These are phyloP conservation scores for Perizoma affinitatum DNA, from an alignment of 2,888 invertebrate genomes.

Conservation along the genomic window DNA sequence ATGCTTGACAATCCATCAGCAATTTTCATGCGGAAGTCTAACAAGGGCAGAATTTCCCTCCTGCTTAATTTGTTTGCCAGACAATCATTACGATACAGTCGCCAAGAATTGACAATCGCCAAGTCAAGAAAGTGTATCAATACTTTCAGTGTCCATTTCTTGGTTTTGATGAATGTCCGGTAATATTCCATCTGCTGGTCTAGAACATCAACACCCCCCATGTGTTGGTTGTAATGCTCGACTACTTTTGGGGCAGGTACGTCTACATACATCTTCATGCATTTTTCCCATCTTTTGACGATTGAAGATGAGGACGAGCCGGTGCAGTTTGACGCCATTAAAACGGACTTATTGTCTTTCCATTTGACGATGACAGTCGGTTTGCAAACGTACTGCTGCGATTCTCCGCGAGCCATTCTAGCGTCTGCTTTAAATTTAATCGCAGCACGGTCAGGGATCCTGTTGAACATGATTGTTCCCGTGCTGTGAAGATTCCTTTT, in stretches of 20 bases:
- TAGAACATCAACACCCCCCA: too few relatives aligned
- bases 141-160: conserved; percentile 46
- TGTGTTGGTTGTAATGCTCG: too few relatives aligned
- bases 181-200: too few relatives aligned
- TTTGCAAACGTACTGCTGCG: conserved; percentile 21
- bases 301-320: too few relatives aligned
- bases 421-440: conserved; percentile 34
- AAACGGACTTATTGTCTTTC: conserved; percentile 40
- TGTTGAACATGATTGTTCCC: conserved; percentile 18
- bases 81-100: conserved; percentile 20
- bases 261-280: too few relatives aligned
- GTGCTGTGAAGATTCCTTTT: conserved; percentile 10
- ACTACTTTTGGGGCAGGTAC: too few relatives aligned
- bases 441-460: conserved; percentile 25
- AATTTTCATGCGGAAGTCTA: conserved; percentile 11
- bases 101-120: conserved; percentile 40
- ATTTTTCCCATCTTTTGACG: too few relatives aligned
- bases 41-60: conserved; percentile 11
- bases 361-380: conserved; percentile 34
- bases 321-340: conserved; percentile 30
- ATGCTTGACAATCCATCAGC: conserved; percentile 11
- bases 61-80: conserved; percentile 11
- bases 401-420: too few relatives aligned
- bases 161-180: conserved; percentile 41
- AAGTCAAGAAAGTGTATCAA: conserved; percentile 41